These are phyloP conservation scores for Rhopalosiphum nymphaeae DNA, from an alignment of 2,888 invertebrate species.

Conservation along the genomic window DNA sequence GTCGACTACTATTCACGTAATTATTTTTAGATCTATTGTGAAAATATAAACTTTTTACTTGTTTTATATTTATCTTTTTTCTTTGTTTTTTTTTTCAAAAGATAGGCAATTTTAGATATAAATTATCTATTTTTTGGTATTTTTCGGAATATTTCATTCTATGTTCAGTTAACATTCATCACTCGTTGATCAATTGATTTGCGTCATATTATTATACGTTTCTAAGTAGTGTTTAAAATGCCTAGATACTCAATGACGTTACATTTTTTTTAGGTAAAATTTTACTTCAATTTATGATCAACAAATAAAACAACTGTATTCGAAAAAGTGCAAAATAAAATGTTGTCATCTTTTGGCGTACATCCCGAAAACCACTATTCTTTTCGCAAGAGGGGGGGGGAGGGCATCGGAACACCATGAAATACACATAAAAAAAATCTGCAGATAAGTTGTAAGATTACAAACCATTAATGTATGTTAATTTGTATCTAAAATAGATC, in stretches of 20 bases:
- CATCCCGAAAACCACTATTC: not conserved
- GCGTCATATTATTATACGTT: not conserved
- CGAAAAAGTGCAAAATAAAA: not conserved
- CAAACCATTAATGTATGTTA: not conserved
- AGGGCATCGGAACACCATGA: not conserved
- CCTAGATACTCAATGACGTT: not conserved
- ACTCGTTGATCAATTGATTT: not conserved
- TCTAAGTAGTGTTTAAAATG: not conserved
- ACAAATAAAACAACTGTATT: not conserved
- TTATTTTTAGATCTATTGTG: not conserved
- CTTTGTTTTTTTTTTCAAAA: not conserved
- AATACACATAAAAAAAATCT: not conserved
- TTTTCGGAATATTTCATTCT: not conserved
- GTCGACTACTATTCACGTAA: not conserved
- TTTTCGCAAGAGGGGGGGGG: not conserved
- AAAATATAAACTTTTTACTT: not conserved
- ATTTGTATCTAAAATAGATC: not conserved
- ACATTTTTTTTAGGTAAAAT: not conserved
- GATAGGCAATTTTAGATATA: too few species aligned
- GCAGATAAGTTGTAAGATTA: not conserved
- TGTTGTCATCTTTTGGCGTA: not conserved
- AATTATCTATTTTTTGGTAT: not conserved
- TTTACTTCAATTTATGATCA: not conserved
- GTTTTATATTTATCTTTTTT: not conserved
- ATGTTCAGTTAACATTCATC: not conserved